Evolutionary conservation across 2,888 invertebrate genomes (phyloP).

Genomic region (Philereme vetulata): DNA sequence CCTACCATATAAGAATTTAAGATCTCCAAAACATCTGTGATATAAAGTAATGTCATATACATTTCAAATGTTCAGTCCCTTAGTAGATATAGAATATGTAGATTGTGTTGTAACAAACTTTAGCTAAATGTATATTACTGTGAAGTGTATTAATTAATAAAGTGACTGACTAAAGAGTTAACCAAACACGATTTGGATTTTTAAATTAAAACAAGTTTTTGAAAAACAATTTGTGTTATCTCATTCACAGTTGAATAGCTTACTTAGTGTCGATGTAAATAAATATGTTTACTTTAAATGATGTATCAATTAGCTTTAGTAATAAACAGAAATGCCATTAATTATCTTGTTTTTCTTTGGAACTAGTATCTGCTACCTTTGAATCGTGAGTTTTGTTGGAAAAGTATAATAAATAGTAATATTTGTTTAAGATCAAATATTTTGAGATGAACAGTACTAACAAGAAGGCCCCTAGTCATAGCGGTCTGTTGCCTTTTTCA

Average conservation of each 20-base stretch:
- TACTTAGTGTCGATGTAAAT: slow-evolving; percentile 22
- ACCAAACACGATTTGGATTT: slow-evolving; percentile 55
- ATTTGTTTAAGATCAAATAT: slow-evolving; percentile 61
- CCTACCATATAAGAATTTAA: slow-evolving; percentile 77
- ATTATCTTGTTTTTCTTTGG: slow-evolving; percentile 6
- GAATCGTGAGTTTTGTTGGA: slow-evolving; percentile 26
- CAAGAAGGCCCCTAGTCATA: slow-evolving; percentile 70
- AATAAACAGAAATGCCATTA: slow-evolving; percentile 20
- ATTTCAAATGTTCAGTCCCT: slow-evolving; percentile 31
- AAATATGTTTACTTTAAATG: slow-evolving; percentile 17
- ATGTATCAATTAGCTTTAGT: slow-evolving; percentile 22
- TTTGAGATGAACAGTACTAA: slow-evolving; percentile 57
- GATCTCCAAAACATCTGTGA: slow-evolving; percentile 83
- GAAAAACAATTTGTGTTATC: slow-evolving; percentile 32
- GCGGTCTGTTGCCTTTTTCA: slow-evolving; percentile 53
- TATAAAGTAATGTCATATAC: slow-evolving; percentile 64
- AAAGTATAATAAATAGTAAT: slow-evolving; percentile 42
- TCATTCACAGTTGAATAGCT: slow-evolving; percentile 30
- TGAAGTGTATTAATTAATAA: slow-evolving; percentile 30
- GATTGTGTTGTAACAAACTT: slow-evolving; percentile 38
- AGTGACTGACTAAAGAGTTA: slow-evolving; percentile 68
- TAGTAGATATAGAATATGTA: slow-evolving; percentile 32
- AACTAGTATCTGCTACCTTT: slow-evolving; percentile 2
- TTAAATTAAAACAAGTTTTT: slow-evolving; percentile 36
- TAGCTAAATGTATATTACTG: slow-evolving; percentile 26